Base-by-base conservation (phyloP, 2,888 invertebrate species). In the Hypselothyrea guttata region DNA sequence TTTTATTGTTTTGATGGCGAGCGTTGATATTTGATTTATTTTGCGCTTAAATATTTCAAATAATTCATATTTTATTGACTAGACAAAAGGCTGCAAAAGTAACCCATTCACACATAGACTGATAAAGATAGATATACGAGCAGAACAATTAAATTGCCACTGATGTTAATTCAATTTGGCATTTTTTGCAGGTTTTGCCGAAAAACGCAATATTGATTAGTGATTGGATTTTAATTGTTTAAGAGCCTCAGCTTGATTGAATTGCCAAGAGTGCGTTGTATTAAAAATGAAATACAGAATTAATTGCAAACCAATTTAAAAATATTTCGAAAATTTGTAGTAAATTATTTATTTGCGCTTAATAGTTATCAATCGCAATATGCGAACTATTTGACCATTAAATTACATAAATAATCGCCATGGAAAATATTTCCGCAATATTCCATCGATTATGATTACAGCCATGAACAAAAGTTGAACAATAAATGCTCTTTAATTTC, bases 1-100 rank as follows among this genome's bases (percentile, higher is more conserved):
- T 18, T 59, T 46, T 53, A 53, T 38, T 35, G 53, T 27, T 62
- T 65, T 66, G 70, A 59, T 65, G 71, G 58, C 59, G 65, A 76
- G 73, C 61, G 73, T 76, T 77, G 77, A 76, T 70, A 70, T 67
- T 84, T 81, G 69, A 72, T 81, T 65, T 84, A 75, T 79, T 75
- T 45, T 63, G 38, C 59, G 52, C 64, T 75, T 72, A 66, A 61
- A 79, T 84, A 73, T 67, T 84, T 81, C 51, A 84, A 75, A 83
- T 79, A 76, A 75, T 83, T 76, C 67, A 79, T 79, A 71, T 71
- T 76, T 76, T 76, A 76, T 83, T 83, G 81, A 76, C 76, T 79
- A 61, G 65, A 65, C 64, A 67, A 35, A 44, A 27, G 30, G 34
- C 31, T 35, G 16, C 11, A 47, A 40, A 55, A 55, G 51, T 34